Evolutionary conservation across 2,888 invertebrate species (phyloP).

Genomic region (Acleris literana): DNA sequence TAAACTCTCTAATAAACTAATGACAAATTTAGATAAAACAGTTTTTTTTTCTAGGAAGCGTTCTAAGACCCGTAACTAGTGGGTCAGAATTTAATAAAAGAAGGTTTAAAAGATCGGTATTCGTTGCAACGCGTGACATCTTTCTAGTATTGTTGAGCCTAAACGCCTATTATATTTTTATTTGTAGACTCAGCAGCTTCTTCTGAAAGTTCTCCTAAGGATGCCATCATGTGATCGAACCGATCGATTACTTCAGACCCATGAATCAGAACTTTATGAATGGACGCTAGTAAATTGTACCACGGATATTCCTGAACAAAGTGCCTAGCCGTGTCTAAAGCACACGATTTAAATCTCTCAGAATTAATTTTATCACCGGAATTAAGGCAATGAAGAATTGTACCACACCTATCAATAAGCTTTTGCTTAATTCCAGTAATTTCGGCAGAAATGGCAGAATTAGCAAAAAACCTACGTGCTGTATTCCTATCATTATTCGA

Average conservation of each 20-base stretch:
- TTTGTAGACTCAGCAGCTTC: conserved; percentile 23
- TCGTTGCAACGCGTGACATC: conserved; percentile 1
- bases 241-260: background rate
- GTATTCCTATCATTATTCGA: too few species aligned
- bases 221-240: background rate
- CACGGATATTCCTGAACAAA: conserved; percentile 5
- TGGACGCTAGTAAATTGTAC: conserved; percentile 9
- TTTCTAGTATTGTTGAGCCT: conserved; percentile 16
- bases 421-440: too few species aligned
- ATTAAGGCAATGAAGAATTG: too few species aligned
- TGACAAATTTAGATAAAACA: background rate
- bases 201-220: conserved; percentile 22
- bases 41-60: background rate
- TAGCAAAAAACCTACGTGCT: too few species aligned
- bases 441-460: too few species aligned
- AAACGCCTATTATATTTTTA: conserved; percentile 13
- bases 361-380: too few species aligned
- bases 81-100: too few species aligned
- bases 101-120: too few species aligned
- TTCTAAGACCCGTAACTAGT: background rate
- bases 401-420: too few species aligned
- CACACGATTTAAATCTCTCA: background rate
- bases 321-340: conserved; percentile 5
- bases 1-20: background rate
- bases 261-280: conserved; percentile 8